Evolutionary conservation across 2,888 invertebrate species (phyloP), one percentile per base, ranked within the genome.

Genomic region (Volucella inflata): DNA sequence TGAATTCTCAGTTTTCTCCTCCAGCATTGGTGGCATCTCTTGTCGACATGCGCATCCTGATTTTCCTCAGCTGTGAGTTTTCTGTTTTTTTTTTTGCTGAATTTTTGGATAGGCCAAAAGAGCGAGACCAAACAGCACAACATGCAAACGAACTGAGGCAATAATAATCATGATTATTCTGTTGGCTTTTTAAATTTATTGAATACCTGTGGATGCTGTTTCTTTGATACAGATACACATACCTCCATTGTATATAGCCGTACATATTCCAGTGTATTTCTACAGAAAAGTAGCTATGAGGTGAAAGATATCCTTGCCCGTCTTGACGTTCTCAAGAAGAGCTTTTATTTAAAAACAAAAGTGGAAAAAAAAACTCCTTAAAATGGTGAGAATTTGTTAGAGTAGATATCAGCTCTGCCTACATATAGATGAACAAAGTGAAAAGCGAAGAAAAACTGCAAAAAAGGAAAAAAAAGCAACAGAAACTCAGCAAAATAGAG

Each of bases 311-410:
- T 68, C 53, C 57, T 53, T 79, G 17, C 14, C 11, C 30, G 14
- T 53, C 10, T 59, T 46, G 4, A 38, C 36, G 8, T 70, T 46
- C 46, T 48, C 30, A 57, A 57, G 46, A 57, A 67, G 72, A 80
- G 80, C 72, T 81, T 77, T 81, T 67, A 65, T 78, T 65, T 65
- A 30, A 16, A 48, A 53, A 67, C 53, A 64, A 60, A 44, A 44
- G 6, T 30, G 6, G 30, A 75, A 57, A 59, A 65, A 36, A n/a
- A 65, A 84, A 75, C 75, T 53, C 46, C 70, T 75, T 79, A 51
- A 80, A 62, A 83, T 79, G 87, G 88, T 88, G 88, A 88, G 88
- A 88, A 88, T 87, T 88, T 88, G 88, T 87, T 87, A 88, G 88
- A 87, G 84, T 76, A 83, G 87, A 71, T 60, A 76, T 44, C 50